Base-by-base conservation (phyloP, 1,140 invertebrate species). In the Pogonus chalceus region DNA sequence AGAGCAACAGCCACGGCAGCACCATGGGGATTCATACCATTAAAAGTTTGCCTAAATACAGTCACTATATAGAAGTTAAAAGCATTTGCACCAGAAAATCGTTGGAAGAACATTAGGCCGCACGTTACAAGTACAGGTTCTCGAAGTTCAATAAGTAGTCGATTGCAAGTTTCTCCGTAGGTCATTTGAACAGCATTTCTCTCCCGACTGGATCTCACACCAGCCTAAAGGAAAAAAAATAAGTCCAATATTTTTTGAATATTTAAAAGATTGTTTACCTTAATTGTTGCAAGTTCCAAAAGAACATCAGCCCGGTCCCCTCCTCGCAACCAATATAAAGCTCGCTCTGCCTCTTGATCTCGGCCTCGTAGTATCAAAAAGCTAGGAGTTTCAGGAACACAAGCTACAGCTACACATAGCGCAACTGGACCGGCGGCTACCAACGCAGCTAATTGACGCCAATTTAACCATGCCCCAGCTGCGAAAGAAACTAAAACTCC, bases 31-130 rank as follows among this genome's bases (percentile, higher is more conserved):
- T 87, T 87, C 70, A 88, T 84, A 7, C 79, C 83, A 37, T 81
- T 80, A 54, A 89, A 81, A 0, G 85, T 87, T 68, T 88, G 80
- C 49, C 81, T 79, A 62, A 90, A 88, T 62, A 88, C 85, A 35
- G 82, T 78, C 1, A 89, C 87, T 14, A 87, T 85, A 67, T 90
- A 90, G 65, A 87, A 88, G 68, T 81, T 87, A 68, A 90, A 90
- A 14, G 87, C 81, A 59, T 88, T 85, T 12, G 85, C 85, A 10
- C 87, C 88, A 51, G 85, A 87, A 61, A 90, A 90, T 51, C 85
- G 75, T 61, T 88, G 87, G 68, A 91, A 90, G 69, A 90, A 84
- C 86, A 90, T 90, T 43, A 90, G 70, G 0, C 85, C 86, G 67
- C 87, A 89, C 1, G 86, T 88, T 50, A 88, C 88, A 48, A 87